Conservation (phyloP, 2,888 invertebrate species). For the Drosophila koepferae region DNA sequence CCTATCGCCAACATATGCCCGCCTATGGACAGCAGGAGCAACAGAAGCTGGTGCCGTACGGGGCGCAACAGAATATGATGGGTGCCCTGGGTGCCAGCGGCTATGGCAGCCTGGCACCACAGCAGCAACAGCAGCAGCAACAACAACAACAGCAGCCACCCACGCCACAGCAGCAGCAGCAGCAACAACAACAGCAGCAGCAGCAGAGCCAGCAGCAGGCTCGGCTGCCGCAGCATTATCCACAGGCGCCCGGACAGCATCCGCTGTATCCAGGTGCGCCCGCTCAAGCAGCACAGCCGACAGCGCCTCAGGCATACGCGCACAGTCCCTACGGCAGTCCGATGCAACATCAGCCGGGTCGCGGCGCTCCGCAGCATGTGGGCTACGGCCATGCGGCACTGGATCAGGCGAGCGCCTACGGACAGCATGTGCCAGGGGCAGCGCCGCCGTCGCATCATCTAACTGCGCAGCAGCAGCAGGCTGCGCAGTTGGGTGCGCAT, state of each 20-base stretch:
- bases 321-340: slow-evolving; percentile 84
- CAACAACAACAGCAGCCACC: slow-evolving; percentile 86
- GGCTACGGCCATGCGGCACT: slow-evolving; percentile 83
- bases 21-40: slow-evolving; percentile 85
- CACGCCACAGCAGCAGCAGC: slow-evolving; percentile 84
- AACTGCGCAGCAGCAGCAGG: slow-evolving; percentile 82
- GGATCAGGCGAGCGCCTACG: slow-evolving; percentile 84
- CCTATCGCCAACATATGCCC: slow-evolving; percentile 85
- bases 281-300: slow-evolving; percentile 72
- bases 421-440: slow-evolving; percentile 85
- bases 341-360: slow-evolving; percentile 85
- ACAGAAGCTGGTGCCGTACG: slow-evolving; percentile 84
- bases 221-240: slow-evolving; percentile 86
- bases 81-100: slow-evolving; percentile 74
- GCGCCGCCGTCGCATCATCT: slow-evolving; percentile 84
- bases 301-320: slow-evolving; percentile 85
- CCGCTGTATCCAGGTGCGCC: slow-evolving; percentile 86
- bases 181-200: slow-evolving; percentile 85
- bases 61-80: slow-evolving; percentile 85
- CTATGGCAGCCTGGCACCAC: slow-evolving; percentile 82
- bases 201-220: slow-evolving; percentile 86
- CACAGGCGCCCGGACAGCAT: slow-evolving; percentile 86
- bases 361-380: slow-evolving; percentile 83
- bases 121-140: slow-evolving; percentile 84
- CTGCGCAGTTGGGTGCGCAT: slow-evolving; percentile 85